phyloP scores from a whole-genome alignment of 2,888 invertebrate species.

The Eulithis prunata region DNA sequence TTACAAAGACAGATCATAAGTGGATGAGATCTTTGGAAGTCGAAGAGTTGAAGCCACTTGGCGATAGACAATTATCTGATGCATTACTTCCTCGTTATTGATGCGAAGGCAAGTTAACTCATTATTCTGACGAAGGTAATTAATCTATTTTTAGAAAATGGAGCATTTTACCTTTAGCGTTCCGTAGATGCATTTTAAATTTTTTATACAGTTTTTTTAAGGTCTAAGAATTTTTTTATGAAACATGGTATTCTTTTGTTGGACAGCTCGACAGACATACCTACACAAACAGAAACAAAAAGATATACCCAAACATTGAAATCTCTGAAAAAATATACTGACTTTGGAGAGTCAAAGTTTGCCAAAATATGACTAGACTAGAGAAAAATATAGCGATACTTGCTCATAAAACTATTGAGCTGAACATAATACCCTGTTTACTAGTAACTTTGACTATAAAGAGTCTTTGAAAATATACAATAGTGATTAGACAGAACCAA shows the following conservation, averaged over 20 bases:
- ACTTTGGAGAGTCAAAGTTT: no score
- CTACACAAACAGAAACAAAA: no score
- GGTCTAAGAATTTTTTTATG: no score
- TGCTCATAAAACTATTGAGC: background rate
- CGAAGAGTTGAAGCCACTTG: conserved; percentile 15
- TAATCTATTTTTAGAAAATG: conserved; percentile 22
- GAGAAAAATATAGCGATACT: background rate
- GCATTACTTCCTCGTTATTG: conserved; percentile 40
- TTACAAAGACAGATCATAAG: background rate
- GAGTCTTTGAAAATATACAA: no score
- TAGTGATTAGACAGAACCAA: no score
- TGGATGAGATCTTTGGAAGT: conserved; percentile 9
- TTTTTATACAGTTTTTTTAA: no score
- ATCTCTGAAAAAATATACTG: no score
- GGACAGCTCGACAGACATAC: no score
- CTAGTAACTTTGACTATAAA: background rate
- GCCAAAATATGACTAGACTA: background rate
- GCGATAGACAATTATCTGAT: conserved; percentile 32
- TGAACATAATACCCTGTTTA: background rate
- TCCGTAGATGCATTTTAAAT: no score
- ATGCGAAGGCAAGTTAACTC: conserved; percentile 33
- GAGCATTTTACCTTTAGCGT: conserved; percentile 1
- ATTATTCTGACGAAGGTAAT: conserved; percentile 6
- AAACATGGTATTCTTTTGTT: no score
- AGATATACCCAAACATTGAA: no score